Percentiles rank a stretch among this genome's conserved stretches.
Evolutionary conservation across 1,140 invertebrate genomes (phyloP).

Genomic region (Drusus annulatus): DNA sequence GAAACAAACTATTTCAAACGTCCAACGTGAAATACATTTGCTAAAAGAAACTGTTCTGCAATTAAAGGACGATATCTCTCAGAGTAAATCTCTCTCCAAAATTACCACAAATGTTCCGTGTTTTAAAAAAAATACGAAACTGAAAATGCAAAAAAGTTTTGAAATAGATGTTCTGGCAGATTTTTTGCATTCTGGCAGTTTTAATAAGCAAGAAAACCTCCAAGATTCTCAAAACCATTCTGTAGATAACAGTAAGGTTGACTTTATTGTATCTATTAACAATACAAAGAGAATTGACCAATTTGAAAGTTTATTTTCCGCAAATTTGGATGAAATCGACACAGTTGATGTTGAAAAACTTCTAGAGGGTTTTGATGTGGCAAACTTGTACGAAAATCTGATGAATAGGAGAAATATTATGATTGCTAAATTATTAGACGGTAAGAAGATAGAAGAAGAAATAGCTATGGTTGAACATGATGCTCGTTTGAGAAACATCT

Average conservation of each 20-base stretch:
- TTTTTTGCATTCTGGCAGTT: not conserved
- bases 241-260: not conserved
- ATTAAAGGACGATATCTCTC: constrained; percentile 31
- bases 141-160: not conserved
- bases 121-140: constrained; percentile 22
- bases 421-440: not conserved
- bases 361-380: constrained; percentile 20
- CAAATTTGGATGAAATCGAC: constrained; percentile 8
- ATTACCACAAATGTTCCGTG: constrained; percentile 32
- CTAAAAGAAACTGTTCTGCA: constrained; percentile 24
- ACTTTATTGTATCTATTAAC: no score
- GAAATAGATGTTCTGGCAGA: constrained; percentile 14
- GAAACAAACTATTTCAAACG: not conserved
- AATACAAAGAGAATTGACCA: not conserved
- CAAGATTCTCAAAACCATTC: not conserved
- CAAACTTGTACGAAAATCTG: constrained; percentile 9
- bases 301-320: constrained; percentile 21
- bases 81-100: constrained; percentile 17
- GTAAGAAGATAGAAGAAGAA: constrained; percentile 21
- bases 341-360: constrained; percentile 37
- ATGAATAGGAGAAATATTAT: constrained; percentile 4
- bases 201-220: not conserved
- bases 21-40: constrained; percentile 34
- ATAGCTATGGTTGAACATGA: constrained; percentile 4
- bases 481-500: constrained; percentile 11